Conservation (phyloP, 2,888 invertebrate genomes). For the Malacosoma neustria region DNA sequence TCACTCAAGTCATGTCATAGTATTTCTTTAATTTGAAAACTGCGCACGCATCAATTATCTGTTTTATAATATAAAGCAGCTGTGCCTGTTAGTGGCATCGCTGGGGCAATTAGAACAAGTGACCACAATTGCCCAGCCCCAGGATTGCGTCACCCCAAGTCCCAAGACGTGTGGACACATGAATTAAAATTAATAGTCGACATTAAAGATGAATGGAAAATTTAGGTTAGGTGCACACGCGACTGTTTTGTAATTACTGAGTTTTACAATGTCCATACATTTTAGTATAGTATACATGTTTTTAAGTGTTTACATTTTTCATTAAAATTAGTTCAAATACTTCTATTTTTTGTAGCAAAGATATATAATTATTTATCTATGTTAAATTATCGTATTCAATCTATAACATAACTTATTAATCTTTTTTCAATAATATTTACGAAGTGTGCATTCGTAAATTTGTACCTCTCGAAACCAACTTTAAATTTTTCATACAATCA, state of each 20-base stretch:
- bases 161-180: constrained; percentile 32
- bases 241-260: neutral
- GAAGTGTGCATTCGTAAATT: no score
- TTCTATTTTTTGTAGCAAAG: no score
- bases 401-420: no score
- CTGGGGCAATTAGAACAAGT: constrained; percentile 63
- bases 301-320: no score
- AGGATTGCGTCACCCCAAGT: constrained; percentile 51
- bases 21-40: constrained; percentile 14
- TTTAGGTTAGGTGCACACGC: constrained; percentile 27
- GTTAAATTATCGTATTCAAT: no score
- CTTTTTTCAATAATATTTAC: no score
- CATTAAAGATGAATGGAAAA: constrained; percentile 17
- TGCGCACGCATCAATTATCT: constrained; percentile 45
- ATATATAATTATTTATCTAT: no score
- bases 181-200: constrained; percentile 55
- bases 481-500: no score
- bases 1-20: neutral
- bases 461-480: no score
- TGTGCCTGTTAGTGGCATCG: constrained; percentile 48
- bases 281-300: no score
- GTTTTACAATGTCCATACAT: no score
- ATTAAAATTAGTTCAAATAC: no score
- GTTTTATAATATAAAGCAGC: constrained; percentile 46
- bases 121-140: constrained; percentile 47